Evolutionary conservation across 2,888 invertebrate species (phyloP), one percentile per base, ranked within the genome.

Genomic region (Platycnemis pennipes): DNA sequence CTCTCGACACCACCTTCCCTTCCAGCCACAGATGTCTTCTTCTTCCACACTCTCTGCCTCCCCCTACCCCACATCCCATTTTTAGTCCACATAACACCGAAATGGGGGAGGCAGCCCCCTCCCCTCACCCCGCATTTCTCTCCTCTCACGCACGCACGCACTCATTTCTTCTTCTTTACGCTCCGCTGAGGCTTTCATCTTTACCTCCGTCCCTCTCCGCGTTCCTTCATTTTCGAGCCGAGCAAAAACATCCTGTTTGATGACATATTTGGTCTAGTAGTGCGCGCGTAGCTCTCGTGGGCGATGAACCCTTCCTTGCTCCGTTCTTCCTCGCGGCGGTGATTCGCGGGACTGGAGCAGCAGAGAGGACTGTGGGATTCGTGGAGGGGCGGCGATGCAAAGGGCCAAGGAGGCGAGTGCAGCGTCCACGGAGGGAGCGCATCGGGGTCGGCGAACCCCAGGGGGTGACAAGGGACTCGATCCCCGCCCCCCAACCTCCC

Each of bases 231-330:
- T 44, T 46, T 46, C 87, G 87, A 87, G 87, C 87, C n/a, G 87
- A 11, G 87, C 87, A 87, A 87, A 46, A 87, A 87, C 87, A 87
- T 87, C 87, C 37, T 53, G 89, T 53, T 56, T 56, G 89, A 69
- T 63, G 91, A 91, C 91, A 56, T 91, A 91, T 91, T 91, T 91
- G 91, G 91, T 91, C 63, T 63, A 56, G 44, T 87, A 87, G 87
- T 87, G 22, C 46, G 45, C 22, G 49, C 22, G 89, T 56, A 26
- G 26, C 37, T 37, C 77, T 77, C 77, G 11, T 77, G 91, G 91
- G 44, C 91, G 45, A 91, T 91, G 91, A 91, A 91, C 91, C 63
- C 63, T 8, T n/a, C 37, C 37, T 8, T n/a, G 22, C 8, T 45
- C 77, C 69, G n/a, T 31, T 8, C 11, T 11, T 5, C 87, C 45